Conservation (phyloP, 2,888 invertebrate genomes). For the Andrena hattorfiana region DNA sequence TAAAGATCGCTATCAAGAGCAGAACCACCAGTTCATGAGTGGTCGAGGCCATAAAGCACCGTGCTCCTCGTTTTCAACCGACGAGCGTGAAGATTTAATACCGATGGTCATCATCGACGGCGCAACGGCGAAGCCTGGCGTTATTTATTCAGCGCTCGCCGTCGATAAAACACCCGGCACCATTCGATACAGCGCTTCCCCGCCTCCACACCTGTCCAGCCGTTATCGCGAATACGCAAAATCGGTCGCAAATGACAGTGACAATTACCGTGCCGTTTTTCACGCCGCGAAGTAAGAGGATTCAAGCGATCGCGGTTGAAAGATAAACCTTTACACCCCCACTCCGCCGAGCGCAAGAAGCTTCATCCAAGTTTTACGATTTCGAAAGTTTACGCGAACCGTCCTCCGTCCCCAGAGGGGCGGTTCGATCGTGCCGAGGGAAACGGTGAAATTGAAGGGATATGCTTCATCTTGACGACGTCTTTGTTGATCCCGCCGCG, state of each 20-base stretch:
- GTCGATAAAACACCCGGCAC: background rate
- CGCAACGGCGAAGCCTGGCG: background rate
- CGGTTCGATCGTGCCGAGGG: background rate
- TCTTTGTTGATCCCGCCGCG: background rate
- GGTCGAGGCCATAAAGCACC: constrained; percentile 8
- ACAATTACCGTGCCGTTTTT: constrained; percentile 7
- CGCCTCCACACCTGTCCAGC: too few relatives aligned
- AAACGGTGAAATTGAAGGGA: constrained; percentile 3
- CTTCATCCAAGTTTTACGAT: constrained; percentile 25
- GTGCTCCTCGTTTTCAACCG: constrained; percentile 5
- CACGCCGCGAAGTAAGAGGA: background rate
- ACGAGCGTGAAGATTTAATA: constrained; percentile 40
- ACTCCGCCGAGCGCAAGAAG: background rate
- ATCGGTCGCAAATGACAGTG: constrained; percentile 14
- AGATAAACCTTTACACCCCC: background rate
- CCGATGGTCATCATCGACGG: constrained; percentile 11
- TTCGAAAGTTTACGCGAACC: background rate
- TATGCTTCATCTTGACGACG: background rate
- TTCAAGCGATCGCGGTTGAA: background rate
- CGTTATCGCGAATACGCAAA: background rate
- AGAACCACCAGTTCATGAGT: constrained; percentile 4
- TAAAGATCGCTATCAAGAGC: constrained; percentile 12
- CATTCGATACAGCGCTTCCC: background rate
- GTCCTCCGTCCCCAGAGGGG: background rate
- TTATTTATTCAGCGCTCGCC: constrained; percentile 35